Percentiles rank a stretch among this genome's conserved stretches.
These are phyloP conservation scores for Pyrrhosoma nymphula DNA, from an alignment of 2,888 invertebrate species.

Conservation along the genomic window DNA sequence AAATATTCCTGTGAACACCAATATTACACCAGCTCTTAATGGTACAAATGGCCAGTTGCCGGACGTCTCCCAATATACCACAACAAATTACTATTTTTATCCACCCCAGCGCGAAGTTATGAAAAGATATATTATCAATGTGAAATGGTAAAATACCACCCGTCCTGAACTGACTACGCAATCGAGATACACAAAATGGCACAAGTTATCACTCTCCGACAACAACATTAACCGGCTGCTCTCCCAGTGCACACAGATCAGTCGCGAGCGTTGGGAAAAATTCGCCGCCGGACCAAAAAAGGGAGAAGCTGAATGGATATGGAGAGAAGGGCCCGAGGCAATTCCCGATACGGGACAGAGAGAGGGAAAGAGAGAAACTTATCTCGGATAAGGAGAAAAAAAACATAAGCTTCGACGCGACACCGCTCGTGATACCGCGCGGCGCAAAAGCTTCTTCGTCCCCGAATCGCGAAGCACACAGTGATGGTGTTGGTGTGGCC, in stretches of 20 bases:
- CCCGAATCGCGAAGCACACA: not conserved
- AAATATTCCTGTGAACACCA: too few relatives aligned
- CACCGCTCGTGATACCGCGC: slow-evolving; percentile 17
- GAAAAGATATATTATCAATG: too few relatives aligned
- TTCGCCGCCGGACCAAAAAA: not conserved
- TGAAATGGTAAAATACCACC: too few relatives aligned
- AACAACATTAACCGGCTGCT: not conserved
- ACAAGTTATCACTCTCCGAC: not conserved
- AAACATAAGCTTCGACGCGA: not conserved
- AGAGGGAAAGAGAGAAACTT: not conserved
- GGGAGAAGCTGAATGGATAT: not conserved
- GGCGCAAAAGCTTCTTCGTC: slow-evolving; percentile 29
- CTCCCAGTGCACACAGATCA: too few relatives aligned
- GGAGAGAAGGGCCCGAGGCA: not conserved
- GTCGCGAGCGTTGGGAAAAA: not conserved
- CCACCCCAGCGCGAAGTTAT: too few relatives aligned
- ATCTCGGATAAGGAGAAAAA: not conserved
- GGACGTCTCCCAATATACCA: too few relatives aligned
- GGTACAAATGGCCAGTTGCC: too few relatives aligned
- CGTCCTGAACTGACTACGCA: too few relatives aligned
- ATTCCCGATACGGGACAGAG: not conserved
- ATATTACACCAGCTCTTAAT: too few relatives aligned
- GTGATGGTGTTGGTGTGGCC: not conserved
- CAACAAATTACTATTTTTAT: too few relatives aligned
- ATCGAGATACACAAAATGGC: not conserved